Conservation (phyloP, 2,797 vertebrate genomes). For the Melanotaenia pygmaea region DNA sequence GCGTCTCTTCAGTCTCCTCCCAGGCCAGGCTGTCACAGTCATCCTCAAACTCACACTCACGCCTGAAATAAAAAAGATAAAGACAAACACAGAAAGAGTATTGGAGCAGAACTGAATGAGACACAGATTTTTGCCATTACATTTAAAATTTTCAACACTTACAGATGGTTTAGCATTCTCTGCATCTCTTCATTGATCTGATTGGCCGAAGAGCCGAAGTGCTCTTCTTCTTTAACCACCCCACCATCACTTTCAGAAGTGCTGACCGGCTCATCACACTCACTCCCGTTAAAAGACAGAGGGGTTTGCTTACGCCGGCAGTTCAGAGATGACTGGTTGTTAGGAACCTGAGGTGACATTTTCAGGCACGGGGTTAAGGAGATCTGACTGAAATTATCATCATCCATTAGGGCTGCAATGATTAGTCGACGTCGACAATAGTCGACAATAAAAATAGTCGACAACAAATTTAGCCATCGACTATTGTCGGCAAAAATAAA, state of each 20-base stretch:
- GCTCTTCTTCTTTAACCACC: constrained; percentile 86
- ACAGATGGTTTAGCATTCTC: constrained; percentile 97
- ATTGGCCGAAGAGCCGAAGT: constrained; percentile 90
- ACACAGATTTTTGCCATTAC: not conserved
- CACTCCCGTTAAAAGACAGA: constrained; percentile 81
- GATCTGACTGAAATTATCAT: constrained; percentile 2
- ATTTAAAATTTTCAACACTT: not conserved
- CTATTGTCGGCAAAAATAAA: too few species aligned
- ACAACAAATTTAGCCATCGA: too few species aligned
- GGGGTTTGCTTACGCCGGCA: constrained; percentile 85
- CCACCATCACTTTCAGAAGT: constrained; percentile 90
- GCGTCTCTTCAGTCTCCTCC: constrained; percentile 97
- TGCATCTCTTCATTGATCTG: constrained; percentile 99
- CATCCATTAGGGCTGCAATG: too few species aligned
- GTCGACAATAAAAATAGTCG: too few species aligned
- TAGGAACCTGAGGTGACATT: constrained; percentile 86
- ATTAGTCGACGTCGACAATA: too few species aligned
- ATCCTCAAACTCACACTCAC: constrained; percentile 97
- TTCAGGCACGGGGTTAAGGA: not conserved
- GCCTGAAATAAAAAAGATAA: constrained; percentile 68
- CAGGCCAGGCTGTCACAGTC: constrained; percentile 97
- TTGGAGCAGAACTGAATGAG: not conserved
- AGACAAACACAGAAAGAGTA: not conserved
- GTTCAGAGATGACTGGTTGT: constrained; percentile 89
- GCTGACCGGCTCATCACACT: constrained; percentile 91